Base-by-base conservation (phyloP, 2,797 vertebrate species). In the Ibycter americanus region DNA sequence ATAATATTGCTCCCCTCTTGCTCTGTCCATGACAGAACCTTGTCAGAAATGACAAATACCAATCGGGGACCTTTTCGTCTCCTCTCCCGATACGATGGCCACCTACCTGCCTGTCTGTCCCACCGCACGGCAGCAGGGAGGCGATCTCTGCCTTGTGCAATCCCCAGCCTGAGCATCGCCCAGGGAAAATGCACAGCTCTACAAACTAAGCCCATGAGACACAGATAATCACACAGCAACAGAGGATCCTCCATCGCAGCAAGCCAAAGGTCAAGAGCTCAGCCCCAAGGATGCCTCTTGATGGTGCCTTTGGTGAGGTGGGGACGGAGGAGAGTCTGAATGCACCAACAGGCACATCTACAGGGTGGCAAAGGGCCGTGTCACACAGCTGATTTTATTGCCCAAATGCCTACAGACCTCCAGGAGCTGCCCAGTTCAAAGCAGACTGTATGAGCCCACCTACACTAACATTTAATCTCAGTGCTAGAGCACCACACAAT, bases 211-310 rank as follows among this genome's bases (percentile, higher is more conserved):
- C 32, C 83, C 78, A 3, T 0, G 2, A 27, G 26, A 21, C 7
- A 1, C 18, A 11, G 18, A 8, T 4, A 4, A 0, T 4, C 42
- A 8, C 15, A 10, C 17, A 23, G 47, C 13, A 36, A 4, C 68
- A 32, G 55, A 34, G 52, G 21, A 11, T 14, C 17, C 12, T 38
- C 74, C 17, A 1, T 1, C 25, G 32, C 21, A 36, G 66, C n/a
- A 7, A 47, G n/a, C 0, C 15, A 38, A 62, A 40, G 46, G 25
- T 18, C 31, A 42, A 55, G 34, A 79, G 38, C 63, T 46, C 40
- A 79, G 78, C 54, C 58, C 31, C 18, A 7, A 26, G 32, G 62
- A 76, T 19, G 47, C 17, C 63, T 44, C 62, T 25, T 3, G 11
- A 38, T 65, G 46, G 22, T 54, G 42, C 23, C 49, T 8, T 19